Conservation (phyloP, 2,888 invertebrate species). For the Ditylenchus weischeri region DNA sequence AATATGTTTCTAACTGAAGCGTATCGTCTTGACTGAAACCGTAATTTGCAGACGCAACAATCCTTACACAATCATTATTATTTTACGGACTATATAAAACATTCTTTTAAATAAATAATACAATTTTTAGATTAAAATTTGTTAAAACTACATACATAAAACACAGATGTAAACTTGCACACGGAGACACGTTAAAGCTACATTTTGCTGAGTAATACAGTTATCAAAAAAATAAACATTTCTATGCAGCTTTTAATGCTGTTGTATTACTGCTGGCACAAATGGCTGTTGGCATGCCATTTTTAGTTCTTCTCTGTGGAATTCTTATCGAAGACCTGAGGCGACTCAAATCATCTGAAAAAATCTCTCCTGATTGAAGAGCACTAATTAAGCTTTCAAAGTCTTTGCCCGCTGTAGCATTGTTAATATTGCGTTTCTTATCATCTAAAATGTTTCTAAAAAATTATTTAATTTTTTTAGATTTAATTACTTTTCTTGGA, state of each 20-base stretch:
- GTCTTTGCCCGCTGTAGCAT: slow-evolving; percentile 39
- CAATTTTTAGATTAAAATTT: too few species aligned
- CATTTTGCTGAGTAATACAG: too few species aligned
- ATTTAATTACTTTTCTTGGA: slow-evolving; percentile 42
- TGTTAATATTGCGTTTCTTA: slow-evolving; percentile 1
- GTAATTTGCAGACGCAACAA: too few species aligned
- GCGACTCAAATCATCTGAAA: slow-evolving; percentile 55
- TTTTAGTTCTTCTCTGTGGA: neutral
- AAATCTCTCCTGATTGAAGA: slow-evolving; percentile 57
- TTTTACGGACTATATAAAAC: too few species aligned
- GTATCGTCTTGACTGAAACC: too few species aligned
- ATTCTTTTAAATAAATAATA: too few species aligned
- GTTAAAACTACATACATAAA: too few species aligned
- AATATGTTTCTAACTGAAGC: too few species aligned
- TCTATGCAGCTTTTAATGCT: slow-evolving; percentile 7
- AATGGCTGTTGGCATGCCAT: neutral
- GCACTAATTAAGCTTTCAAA: slow-evolving; percentile 55
- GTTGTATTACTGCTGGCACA: neutral
- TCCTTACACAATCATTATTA: too few species aligned
- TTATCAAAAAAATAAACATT: too few species aligned
- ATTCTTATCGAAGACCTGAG: slow-evolving; percentile 44
- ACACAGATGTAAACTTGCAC: too few species aligned
- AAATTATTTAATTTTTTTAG: slow-evolving; percentile 4
- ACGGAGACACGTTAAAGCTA: too few species aligned
- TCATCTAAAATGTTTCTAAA: neutral